A percentile compares a stretch with the other conserved stretches of the same genome.
Evolutionary conservation across 2,888 invertebrate species (phyloP).

Genomic region (Cantharis flavilabris): DNA sequence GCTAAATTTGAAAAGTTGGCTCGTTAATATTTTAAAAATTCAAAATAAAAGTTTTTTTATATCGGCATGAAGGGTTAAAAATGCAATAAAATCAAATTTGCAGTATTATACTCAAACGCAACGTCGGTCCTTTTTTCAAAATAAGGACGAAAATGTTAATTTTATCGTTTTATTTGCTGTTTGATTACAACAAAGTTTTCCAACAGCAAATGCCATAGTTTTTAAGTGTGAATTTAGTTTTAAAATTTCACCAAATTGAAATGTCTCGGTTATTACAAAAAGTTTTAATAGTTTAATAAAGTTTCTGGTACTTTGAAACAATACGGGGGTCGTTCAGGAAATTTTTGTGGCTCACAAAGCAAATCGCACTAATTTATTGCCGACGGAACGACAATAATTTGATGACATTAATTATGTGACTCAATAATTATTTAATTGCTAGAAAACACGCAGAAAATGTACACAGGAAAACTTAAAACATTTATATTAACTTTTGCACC

Average conservation of each 20-base stretch:
- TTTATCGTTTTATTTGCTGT: neutral
- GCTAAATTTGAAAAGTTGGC: neutral
- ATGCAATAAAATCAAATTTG: neutral
- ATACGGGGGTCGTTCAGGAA: neutral
- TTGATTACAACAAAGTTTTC: neutral
- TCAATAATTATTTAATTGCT: conserved; percentile 13
- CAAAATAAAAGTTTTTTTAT: neutral
- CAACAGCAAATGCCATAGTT: neutral
- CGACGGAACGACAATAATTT: neutral
- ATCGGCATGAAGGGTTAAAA: neutral
- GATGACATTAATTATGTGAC: conserved; percentile 18
- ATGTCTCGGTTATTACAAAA: neutral
- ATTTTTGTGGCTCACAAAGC: neutral
- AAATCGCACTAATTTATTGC: neutral
- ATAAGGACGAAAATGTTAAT: neutral
- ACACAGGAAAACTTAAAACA: neutral
- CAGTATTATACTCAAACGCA: neutral
- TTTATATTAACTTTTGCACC: neutral
- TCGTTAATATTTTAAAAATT: neutral
- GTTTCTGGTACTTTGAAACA: neutral
- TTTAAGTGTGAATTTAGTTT: neutral
- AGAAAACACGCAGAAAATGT: conserved; percentile 8
- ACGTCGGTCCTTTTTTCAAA: neutral
- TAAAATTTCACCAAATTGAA: neutral
- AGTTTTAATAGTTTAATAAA: neutral